These are phyloP conservation scores for Pseudois nayaur DNA, from an alignment of 2,113 vertebrate genomes.

Conservation along the genomic window DNA sequence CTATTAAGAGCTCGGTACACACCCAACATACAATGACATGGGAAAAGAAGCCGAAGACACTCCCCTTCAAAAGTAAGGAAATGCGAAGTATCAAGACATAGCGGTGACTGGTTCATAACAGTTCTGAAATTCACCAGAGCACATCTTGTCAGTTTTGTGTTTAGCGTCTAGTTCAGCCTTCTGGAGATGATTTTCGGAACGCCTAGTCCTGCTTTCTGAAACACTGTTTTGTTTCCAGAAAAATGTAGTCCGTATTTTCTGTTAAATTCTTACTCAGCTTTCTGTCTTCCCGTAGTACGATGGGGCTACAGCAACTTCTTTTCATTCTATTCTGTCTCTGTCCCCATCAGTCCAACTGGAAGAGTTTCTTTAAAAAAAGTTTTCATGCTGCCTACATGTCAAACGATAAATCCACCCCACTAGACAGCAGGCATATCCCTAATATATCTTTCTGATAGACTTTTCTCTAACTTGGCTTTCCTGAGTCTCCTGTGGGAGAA, in stretches of 20 bases:
- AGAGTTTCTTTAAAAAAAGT: neutral
- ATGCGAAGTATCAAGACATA: neutral
- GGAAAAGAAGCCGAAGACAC: neutral
- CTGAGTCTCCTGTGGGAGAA: neutral
- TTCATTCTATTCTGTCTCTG: neutral
- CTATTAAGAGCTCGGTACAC: neutral
- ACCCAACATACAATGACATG: neutral
- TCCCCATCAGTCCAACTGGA: neutral
- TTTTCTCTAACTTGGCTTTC: neutral
- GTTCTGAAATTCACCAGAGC: neutral
- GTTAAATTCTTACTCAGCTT: neutral
- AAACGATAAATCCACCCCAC: neutral
- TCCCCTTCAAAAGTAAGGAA: neutral
- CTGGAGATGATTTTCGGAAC: neutral
- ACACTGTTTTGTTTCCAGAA: neutral
- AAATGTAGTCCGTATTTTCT: neutral
- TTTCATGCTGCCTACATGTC: neutral
- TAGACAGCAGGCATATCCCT: neutral
- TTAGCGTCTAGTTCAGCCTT: neutral
- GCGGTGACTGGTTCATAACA: neutral
- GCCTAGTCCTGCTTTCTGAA: neutral
- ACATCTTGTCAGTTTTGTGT: neutral
- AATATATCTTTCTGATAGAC: neutral
- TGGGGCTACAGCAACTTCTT: neutral
- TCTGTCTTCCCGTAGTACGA: neutral